Percentiles rank a stretch among this genome's conserved stretches.
These are phyloP conservation scores for human DNA, from an alignment of 2,113 vertebrate genomes.

Conservation along the genomic window DNA sequence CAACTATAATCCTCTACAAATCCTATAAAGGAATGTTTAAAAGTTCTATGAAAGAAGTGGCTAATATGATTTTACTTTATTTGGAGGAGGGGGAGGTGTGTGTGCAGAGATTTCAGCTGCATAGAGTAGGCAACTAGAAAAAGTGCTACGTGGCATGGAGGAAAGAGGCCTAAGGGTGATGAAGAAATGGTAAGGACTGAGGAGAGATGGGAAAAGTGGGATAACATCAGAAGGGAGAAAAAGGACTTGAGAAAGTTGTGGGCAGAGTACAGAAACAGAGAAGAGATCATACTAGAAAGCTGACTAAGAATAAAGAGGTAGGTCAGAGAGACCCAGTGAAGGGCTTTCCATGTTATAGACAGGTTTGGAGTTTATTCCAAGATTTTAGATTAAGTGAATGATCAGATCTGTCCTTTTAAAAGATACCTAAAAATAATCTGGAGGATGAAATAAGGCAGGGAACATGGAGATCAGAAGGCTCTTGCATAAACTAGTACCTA, in stretches of 20 bases:
- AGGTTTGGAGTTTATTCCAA: not conserved
- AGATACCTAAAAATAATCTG: not conserved
- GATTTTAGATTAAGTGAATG: not conserved
- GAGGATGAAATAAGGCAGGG: not conserved
- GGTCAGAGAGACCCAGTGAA: not conserved
- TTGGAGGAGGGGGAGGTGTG: not conserved
- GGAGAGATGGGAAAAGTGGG: not conserved
- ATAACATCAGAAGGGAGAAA: not conserved
- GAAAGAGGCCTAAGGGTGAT: not conserved
- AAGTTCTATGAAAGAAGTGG: not conserved
- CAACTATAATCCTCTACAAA: not conserved
- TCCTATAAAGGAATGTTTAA: not conserved
- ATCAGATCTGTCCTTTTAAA: conserved; percentile 4
- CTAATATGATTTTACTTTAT: not conserved
- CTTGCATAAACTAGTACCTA: not conserved
- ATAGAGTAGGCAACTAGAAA: not conserved
- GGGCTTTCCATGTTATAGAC: not conserved
- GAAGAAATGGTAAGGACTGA: not conserved
- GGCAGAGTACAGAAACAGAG: not conserved
- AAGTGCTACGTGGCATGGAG: not conserved
- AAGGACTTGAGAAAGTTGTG: not conserved
- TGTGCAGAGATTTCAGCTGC: not conserved
- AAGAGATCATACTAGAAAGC: not conserved
- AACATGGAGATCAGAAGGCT: not conserved
- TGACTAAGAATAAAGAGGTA: not conserved